These are phyloP conservation scores for Hystrix cristata DNA, from an alignment of 2,113 vertebrate genomes.

Conservation along the genomic window DNA sequence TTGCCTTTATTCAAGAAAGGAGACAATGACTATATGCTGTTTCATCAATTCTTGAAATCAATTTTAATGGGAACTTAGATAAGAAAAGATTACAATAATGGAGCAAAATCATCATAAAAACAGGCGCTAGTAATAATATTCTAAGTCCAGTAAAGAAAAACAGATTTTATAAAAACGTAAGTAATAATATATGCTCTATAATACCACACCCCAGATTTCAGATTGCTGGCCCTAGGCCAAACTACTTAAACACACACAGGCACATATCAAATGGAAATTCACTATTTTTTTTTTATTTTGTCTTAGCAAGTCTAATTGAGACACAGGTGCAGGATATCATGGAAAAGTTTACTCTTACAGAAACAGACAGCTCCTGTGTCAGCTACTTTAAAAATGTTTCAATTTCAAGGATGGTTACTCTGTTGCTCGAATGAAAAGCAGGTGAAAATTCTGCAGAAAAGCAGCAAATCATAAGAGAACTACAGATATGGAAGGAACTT, in stretches of 20 bases:
- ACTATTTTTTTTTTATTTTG: not conserved
- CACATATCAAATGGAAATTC: not conserved
- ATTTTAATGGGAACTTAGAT: not conserved
- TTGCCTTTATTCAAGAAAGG: not conserved
- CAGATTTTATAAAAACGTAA: not conserved
- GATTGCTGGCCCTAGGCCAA: not conserved
- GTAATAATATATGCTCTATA: constrained; percentile 31
- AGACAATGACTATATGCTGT: not conserved
- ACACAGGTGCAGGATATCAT: not conserved
- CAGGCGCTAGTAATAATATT: constrained; percentile 35
- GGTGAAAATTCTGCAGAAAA: constrained; percentile 39
- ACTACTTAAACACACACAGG: not conserved
- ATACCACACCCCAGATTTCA: not conserved
- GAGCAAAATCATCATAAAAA: constrained; percentile 8
- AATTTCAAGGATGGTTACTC: constrained; percentile 59
- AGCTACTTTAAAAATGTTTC: constrained; percentile 58
- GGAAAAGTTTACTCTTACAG: constrained; percentile 29
- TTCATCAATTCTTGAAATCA: not conserved
- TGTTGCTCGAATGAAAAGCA: constrained; percentile 59
- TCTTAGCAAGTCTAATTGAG: constrained; percentile 48
- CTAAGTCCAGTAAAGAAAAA: not conserved
- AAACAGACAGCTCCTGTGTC: constrained; percentile 9
- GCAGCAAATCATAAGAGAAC: constrained; percentile 6
- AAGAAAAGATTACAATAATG: constrained; percentile 37
- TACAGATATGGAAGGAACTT: not conserved